Percentiles rank a stretch among this genome's conserved stretches.
Evolutionary conservation across 2,113 vertebrate species (phyloP).

Genomic region (Atractosteus spatula): DNA sequence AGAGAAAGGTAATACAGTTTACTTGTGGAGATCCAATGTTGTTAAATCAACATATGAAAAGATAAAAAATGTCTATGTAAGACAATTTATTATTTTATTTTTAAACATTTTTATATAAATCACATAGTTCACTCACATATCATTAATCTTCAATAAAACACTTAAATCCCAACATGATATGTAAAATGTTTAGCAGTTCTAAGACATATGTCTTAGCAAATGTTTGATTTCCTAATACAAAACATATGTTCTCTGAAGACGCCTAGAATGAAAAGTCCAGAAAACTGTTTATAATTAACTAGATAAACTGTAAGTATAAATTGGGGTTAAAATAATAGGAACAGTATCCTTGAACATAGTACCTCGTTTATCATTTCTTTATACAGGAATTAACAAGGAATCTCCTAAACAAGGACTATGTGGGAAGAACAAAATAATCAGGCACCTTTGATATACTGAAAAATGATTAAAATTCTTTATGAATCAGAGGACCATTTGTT

Average conservation of each 20-base stretch:
- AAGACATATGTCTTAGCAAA: neutral
- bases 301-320: neutral
- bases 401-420: neutral
- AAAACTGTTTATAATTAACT: neutral
- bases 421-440: neutral
- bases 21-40: no score
- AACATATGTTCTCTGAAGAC: neutral
- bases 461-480: neutral
- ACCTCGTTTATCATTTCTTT: neutral
- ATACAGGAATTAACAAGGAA: neutral
- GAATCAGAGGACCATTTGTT: neutral
- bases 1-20: no score
- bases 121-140: no score
- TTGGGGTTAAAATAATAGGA: constrained; percentile 10
- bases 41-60: no score
- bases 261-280: neutral
- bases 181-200: neutral
- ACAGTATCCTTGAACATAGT: neutral
- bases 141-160: no score
- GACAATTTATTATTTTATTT: no score
- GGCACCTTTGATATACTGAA: neutral
- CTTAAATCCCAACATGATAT: no score
- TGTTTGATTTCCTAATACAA: constrained; percentile 4
- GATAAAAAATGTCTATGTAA: no score
- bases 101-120: no score